These are phyloP conservation scores for Caenorhabditis briggsae DNA, from an alignment of 1,140 invertebrate genomes.

Conservation along the genomic window DNA sequence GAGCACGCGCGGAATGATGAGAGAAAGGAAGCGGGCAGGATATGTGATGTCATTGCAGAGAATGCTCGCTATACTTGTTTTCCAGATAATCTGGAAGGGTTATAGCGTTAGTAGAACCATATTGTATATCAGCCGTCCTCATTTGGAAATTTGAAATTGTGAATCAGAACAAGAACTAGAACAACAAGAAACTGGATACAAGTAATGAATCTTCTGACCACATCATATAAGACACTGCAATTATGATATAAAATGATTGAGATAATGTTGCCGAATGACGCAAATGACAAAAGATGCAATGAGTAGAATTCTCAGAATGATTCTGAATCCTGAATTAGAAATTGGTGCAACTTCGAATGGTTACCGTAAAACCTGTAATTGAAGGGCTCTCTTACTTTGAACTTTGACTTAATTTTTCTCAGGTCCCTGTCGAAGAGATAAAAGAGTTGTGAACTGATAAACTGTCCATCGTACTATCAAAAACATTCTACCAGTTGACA, in stretches of 20 bases:
- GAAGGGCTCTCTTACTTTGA: too few species aligned
- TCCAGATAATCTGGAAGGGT: constrained; percentile 12
- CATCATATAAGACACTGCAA: background rate
- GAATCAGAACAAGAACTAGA: background rate
- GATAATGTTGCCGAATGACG: background rate
- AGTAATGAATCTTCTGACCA: background rate
- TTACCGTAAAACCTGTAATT: too few species aligned
- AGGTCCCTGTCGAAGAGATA: too few species aligned
- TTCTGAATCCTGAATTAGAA: too few species aligned
- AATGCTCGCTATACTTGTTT: background rate
- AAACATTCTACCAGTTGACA: too few species aligned
- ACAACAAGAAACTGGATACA: background rate
- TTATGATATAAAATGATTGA: constrained; percentile 20
- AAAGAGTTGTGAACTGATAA: too few species aligned
- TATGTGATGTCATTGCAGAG: constrained; percentile 14
- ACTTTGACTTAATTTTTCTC: too few species aligned
- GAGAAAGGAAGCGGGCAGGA: constrained; percentile 3
- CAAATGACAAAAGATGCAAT: background rate
- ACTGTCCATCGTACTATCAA: too few species aligned
- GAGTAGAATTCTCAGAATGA: too few species aligned
- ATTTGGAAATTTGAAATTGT: background rate
- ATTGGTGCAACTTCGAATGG: too few species aligned
- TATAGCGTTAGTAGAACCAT: background rate
- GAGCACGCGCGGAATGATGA: constrained; percentile 28
- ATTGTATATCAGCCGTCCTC: background rate